Percentiles rank a stretch among this genome's conserved stretches.
phyloP scores from a whole-genome alignment of 2,888 invertebrate genomes.

The Agrochola lota region DNA sequence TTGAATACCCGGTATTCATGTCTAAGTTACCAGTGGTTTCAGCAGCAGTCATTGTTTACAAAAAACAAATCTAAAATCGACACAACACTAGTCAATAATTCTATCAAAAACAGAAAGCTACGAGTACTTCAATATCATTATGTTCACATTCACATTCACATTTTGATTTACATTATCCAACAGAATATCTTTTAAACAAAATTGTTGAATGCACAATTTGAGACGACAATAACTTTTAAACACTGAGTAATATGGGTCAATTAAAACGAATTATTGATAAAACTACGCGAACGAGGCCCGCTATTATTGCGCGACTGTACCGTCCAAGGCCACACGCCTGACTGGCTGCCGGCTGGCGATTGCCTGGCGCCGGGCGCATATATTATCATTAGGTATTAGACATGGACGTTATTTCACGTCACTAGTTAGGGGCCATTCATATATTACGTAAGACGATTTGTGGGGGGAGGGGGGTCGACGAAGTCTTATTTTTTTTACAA shows the following conservation, averaged over 20 bases:
- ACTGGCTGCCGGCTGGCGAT: neutral
- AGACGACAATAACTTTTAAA: neutral
- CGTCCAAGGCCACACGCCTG: constrained; percentile 7
- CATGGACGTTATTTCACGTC: no score
- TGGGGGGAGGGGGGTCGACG: no score
- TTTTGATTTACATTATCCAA: neutral
- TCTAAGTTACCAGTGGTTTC: neutral
- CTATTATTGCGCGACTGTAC: neutral
- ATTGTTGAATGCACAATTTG: neutral
- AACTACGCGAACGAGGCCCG: neutral
- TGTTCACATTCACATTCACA: neutral
- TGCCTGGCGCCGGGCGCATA: no score
- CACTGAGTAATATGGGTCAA: neutral
- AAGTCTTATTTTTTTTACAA: no score
- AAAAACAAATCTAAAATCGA: neutral
- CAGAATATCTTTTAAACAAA: neutral
- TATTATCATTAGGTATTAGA: no score
- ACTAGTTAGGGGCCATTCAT: no score
- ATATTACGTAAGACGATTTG: no score
- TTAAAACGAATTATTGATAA: neutral
- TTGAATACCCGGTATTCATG: no score
- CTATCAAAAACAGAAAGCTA: neutral
- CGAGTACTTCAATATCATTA: neutral
- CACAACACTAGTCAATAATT: neutral
- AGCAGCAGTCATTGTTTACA: constrained; percentile 27